Conservation (phyloP, 2,113 vertebrate genomes). For the Pimephales promelas region DNA sequence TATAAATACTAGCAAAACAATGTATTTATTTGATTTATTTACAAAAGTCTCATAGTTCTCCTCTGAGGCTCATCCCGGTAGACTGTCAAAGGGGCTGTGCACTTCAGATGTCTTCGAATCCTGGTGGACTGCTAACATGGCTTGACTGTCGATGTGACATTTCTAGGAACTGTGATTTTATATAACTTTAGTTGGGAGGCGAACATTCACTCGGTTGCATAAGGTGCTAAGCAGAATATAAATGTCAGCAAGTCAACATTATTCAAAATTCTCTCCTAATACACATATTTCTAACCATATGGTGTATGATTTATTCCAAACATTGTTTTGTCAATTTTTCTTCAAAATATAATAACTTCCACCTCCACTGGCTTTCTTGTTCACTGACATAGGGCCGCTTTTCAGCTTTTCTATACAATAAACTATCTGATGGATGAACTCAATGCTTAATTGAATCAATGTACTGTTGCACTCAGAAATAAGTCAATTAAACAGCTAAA, state of each 20-base stretch:
- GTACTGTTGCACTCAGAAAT: background rate
- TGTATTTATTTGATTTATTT: too few relatives aligned
- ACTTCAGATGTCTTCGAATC: background rate
- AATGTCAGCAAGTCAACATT: background rate
- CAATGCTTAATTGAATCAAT: background rate
- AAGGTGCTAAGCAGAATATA: background rate
- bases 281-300: background rate
- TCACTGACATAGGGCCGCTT: background rate
- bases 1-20: too few relatives aligned
- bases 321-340: background rate
- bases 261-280: background rate
- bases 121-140: background rate
- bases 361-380: background rate
- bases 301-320: background rate
- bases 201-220: background rate
- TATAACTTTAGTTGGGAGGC: background rate
- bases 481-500: background rate
- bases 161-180: background rate
- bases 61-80: background rate
- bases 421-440: background rate
- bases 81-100: background rate
- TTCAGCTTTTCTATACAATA: background rate
- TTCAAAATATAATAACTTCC: constrained; percentile 7
- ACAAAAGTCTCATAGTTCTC: background rate
- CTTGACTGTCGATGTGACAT: background rate